phyloP scores from a whole-genome alignment of 2,888 invertebrate genomes.

The Bhutanitis thaidina region DNA sequence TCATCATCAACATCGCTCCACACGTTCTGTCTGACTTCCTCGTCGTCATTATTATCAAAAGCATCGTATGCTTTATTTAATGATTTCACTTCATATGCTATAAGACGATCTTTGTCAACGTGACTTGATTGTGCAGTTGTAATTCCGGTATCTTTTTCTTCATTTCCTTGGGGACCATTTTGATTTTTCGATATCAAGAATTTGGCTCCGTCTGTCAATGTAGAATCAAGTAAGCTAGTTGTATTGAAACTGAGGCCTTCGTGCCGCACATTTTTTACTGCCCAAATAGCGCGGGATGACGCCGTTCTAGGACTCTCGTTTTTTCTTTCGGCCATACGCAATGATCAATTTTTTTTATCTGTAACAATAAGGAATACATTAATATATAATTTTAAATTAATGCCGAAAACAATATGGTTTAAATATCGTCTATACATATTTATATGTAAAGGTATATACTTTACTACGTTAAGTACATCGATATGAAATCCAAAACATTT shows the following conservation, averaged over 20 bases:
- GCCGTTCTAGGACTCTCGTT: slow-evolving; percentile 63
- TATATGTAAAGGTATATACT: no score
- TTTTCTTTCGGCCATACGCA: slow-evolving; percentile 74
- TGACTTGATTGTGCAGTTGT: slow-evolving; percentile 9
- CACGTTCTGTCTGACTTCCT: slow-evolving; percentile 65
- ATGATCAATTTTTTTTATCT: slow-evolving; percentile 58
- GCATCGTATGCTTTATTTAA: slow-evolving; percentile 34
- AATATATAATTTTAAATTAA: neutral
- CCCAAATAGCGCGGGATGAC: slow-evolving; percentile 71
- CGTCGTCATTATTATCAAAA: slow-evolving; percentile 50
- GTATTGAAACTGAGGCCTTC: slow-evolving; percentile 22
- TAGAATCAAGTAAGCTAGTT: slow-evolving; percentile 16
- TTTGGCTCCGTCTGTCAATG: slow-evolving; percentile 19
- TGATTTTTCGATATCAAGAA: slow-evolving; percentile 30
- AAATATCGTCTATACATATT: no score
- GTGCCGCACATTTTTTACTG: slow-evolving; percentile 50
- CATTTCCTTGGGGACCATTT: slow-evolving; percentile 35
- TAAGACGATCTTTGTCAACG: slow-evolving; percentile 39
- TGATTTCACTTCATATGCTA: slow-evolving; percentile 45
- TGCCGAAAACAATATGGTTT: no score
- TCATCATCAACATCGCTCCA: slow-evolving; percentile 75
- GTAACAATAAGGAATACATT: slow-evolving; percentile 50
- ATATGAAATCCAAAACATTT: slow-evolving; percentile 17
- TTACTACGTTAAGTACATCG: no score
- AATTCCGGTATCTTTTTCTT: slow-evolving; percentile 25